Base-by-base conservation (phyloP, 2,797 vertebrate species). In the Pelobates cultripes region DNA sequence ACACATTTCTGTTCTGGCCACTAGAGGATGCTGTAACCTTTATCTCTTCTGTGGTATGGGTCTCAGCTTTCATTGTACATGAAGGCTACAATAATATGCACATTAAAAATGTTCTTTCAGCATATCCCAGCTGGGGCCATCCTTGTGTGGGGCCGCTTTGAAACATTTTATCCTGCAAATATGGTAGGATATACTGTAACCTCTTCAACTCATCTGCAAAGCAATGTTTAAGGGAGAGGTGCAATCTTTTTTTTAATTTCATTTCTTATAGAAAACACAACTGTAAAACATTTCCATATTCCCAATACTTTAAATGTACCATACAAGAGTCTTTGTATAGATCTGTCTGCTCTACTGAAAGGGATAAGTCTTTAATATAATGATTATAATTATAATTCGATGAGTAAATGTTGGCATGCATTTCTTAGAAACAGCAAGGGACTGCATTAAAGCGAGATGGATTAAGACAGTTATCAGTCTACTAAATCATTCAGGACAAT, bases 21-120 rank as follows among this genome's bases (percentile, higher is more conserved):
- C 81, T 83, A 83, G 81, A 83, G 67, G 81, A 40, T 78, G 81
- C 81, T 83, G 71, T 45, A 78, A 75, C 41, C 76, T 74, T 78
- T 10, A 28, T 43, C 17, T 72, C 43, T 64, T 3, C 60, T 13
- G 5, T n/a, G 14, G 28, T 8, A 43, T n/a, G 44, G 15, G 17
- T 57, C 69, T 78, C 4, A 44, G n/a, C 6, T 13, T 15, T 77
- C 60, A 66, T 53, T 73, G 53, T 41, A 74, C 40, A 40, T 64
- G 51, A 77, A 42, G 3, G 3, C 61, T 75, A 70, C 17, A 60
- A 51, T 13, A 41, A 47, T 64, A 3, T 45, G 40, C 53, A 17
- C 5, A 64, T 43, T 67, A 15, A 61, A 55, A 73, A 72, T 73
- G 12, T 17, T 57, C 43, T 51, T 42, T 40, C 55, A 74, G 55